phyloP scores from a whole-genome alignment of 2,113 vertebrate genomes.

The Labrus mixtus region DNA sequence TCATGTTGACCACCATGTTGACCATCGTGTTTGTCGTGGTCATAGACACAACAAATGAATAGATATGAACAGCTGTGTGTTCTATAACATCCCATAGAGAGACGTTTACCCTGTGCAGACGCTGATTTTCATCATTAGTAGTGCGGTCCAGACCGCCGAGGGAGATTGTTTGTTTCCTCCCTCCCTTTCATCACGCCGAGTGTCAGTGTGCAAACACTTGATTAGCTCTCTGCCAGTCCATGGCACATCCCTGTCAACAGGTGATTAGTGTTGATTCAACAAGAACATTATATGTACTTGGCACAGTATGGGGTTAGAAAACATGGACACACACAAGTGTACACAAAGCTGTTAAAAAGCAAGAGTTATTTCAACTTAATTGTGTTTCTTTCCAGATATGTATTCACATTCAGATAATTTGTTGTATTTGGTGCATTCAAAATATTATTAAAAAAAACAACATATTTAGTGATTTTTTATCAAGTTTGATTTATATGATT shows the following conservation, averaged over 20 bases:
- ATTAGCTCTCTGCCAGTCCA: conserved; percentile 48
- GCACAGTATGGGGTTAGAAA: conserved; percentile 43
- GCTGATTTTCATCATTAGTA: conserved; percentile 15
- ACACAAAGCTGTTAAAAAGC: not conserved
- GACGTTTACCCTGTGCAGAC: not conserved
- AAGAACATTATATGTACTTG: conserved; percentile 9
- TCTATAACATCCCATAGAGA: not conserved
- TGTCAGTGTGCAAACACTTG: conserved; percentile 50
- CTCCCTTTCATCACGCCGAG: not conserved
- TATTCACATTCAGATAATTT: too few relatives aligned
- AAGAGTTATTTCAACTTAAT: too few relatives aligned
- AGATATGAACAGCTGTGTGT: conserved; percentile 4
- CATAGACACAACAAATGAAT: not conserved
- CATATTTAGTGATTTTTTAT: too few relatives aligned
- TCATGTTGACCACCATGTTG: too few relatives aligned
- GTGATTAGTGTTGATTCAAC: conserved; percentile 53
- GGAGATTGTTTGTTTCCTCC: conserved; percentile 15
- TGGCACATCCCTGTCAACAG: conserved; percentile 3
- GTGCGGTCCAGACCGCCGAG: conserved; percentile 13
- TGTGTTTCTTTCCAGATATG: not conserved
- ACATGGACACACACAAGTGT: not conserved
- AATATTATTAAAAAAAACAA: too few relatives aligned
- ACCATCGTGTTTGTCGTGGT: too few relatives aligned
- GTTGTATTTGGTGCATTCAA: too few relatives aligned
- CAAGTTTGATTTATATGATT: too few relatives aligned